Conservation (phyloP, 1,140 invertebrate genomes). For the Cotesia glomerata region DNA sequence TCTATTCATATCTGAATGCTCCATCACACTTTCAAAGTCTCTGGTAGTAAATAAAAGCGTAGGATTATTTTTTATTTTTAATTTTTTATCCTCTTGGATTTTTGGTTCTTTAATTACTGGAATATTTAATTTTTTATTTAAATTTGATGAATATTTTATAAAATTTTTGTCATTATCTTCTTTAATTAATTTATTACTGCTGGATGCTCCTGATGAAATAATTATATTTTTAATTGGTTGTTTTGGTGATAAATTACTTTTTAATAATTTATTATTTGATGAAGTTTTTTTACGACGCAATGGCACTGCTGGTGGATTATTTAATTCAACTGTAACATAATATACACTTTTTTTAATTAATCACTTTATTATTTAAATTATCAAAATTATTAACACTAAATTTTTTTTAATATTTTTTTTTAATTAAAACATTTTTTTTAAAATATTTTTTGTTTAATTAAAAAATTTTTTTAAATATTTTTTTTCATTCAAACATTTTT, state of each 20-base stretch:
- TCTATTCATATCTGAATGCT: conserved; percentile 5
- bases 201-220: too few relatives aligned
- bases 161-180: too few relatives aligned
- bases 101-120: not conserved
- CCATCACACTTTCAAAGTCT: conserved; percentile 54
- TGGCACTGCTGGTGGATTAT: conserved; percentile 52
- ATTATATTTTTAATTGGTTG: not conserved
- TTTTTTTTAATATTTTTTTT: too few relatives aligned
- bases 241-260: conserved; percentile 18
- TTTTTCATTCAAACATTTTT: too few relatives aligned
- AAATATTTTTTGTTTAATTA: too few relatives aligned
- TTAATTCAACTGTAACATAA: conserved; percentile 47
- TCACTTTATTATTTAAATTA: conserved; percentile 1
- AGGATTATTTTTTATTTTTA: conserved; percentile 32
- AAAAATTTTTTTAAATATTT: not conserved
- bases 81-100: not conserved
- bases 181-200: too few relatives aligned
- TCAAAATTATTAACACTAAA: not conserved
- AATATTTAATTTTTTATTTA: not conserved
- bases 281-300: conserved; percentile 50
- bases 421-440: too few relatives aligned
- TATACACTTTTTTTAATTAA: conserved; percentile 8
- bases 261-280: not conserved
- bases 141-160: not conserved
- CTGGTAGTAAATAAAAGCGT: conserved; percentile 52